These are phyloP conservation scores for Suricata suricatta DNA, from an alignment of 2,113 vertebrate genomes.

Conservation along the genomic window DNA sequence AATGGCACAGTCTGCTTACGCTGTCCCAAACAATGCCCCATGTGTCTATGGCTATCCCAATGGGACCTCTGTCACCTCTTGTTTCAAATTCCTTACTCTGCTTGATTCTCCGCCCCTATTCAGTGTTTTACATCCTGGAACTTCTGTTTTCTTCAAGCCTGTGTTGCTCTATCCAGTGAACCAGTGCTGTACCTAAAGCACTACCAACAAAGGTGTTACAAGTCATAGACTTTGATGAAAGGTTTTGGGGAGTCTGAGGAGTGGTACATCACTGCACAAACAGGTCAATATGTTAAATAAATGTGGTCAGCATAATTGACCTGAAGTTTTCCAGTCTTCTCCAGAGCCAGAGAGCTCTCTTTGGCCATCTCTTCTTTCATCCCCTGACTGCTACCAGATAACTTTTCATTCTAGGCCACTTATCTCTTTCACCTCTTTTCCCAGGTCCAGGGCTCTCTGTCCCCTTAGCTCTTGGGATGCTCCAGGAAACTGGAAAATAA, in stretches of 20 bases:
- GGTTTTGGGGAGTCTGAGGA: not conserved
- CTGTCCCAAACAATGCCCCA: not conserved
- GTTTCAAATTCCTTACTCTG: not conserved
- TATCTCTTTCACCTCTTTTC: not conserved
- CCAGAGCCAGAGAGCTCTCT: not conserved
- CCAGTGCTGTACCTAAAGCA: not conserved
- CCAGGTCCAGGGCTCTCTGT: not conserved
- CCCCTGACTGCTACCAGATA: not conserved
- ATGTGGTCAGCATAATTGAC: not conserved
- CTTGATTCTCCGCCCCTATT: not conserved
- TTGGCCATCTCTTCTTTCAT: not conserved
- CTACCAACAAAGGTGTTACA: not conserved
- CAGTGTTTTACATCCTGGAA: not conserved
- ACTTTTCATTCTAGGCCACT: not conserved
- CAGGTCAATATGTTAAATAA: not conserved
- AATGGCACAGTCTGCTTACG: not conserved
- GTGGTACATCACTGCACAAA: not conserved
- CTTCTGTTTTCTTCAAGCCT: not conserved
- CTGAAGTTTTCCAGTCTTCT: not conserved
- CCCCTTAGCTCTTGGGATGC: not conserved
- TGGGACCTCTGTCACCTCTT: not conserved
- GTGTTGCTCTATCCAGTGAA: not conserved
- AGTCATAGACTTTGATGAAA: not conserved
- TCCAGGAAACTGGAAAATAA: slow-evolving; percentile 7
- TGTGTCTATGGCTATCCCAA: not conserved